Evolutionary conservation across 1,140 invertebrate species (phyloP).

Genomic region (Trichonephila clavata): DNA sequence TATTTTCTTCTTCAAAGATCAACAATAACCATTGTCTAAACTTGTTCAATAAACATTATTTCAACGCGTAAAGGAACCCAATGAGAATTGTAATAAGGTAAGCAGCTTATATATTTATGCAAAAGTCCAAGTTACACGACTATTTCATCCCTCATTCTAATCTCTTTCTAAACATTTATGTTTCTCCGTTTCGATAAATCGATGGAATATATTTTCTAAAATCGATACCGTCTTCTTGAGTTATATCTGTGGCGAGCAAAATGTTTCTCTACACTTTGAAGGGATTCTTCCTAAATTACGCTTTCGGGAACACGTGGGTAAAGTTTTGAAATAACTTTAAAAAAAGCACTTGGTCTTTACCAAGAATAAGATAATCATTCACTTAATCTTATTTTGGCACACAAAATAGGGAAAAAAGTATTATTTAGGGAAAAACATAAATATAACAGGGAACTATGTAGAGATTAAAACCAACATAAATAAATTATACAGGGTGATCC

Average conservation of each 20-base stretch:
- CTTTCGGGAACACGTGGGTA: background rate
- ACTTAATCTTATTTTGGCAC: no score
- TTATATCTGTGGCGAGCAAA: constrained; percentile 26
- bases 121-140: constrained; percentile 38
- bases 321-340: no score
- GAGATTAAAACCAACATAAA: no score
- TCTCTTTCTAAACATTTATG: constrained; percentile 59
- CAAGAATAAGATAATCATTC: no score
- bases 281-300: constrained; percentile 12
- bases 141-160: constrained; percentile 54
- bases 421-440: no score
- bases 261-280: background rate
- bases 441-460: no score
- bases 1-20: constrained; percentile 11
- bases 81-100: constrained; percentile 44
- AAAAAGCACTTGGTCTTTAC: no score
- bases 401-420: no score
- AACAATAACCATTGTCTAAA: constrained; percentile 43
- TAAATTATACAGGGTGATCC: no score
- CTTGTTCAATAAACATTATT: constrained; percentile 42
- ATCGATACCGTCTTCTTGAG: constrained; percentile 53
- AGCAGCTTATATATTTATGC: constrained; percentile 50
- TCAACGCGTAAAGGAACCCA: constrained; percentile 20
- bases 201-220: constrained; percentile 56
- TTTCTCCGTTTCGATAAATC: constrained; percentile 53